A percentile compares a stretch with the other conserved stretches of the same genome.
Conservation (phyloP, 2,797 vertebrate species). For the Cossypha caffra region DNA sequence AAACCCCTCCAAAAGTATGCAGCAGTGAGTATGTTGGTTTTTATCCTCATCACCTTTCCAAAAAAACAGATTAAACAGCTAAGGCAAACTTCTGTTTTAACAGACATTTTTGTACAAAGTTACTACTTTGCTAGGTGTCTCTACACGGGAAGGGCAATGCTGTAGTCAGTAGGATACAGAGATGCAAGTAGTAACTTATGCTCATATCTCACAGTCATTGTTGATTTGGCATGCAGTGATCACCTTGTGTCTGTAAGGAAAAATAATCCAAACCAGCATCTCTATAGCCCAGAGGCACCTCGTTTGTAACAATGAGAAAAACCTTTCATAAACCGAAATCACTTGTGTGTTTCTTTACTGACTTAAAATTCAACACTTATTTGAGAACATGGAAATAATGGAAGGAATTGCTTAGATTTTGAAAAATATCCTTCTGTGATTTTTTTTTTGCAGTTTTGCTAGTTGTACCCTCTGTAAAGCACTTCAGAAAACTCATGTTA, state of each 20-base stretch:
- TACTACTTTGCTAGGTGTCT: background rate
- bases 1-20: background rate
- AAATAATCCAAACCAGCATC: background rate
- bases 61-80: background rate
- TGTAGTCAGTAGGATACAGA: background rate
- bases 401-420: background rate
- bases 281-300: background rate
- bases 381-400: background rate
- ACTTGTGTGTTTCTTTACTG: background rate
- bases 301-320: background rate
- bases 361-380: background rate
- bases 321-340: background rate
- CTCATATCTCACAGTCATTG: background rate
- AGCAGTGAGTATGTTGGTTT: background rate
- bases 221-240: background rate
- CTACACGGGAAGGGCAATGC: background rate
- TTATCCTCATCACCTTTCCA: background rate
- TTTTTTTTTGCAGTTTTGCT: background rate
- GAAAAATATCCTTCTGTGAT: background rate
- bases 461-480: background rate
- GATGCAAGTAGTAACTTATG: fast-evolving
- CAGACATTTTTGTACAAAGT: background rate
- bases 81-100: background rate
- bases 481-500: background rate
- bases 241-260: background rate